phyloP scores from a whole-genome alignment of 35 echinoderm and acorn worm species.

The Strongylocentrotus purpuratus region DNA sequence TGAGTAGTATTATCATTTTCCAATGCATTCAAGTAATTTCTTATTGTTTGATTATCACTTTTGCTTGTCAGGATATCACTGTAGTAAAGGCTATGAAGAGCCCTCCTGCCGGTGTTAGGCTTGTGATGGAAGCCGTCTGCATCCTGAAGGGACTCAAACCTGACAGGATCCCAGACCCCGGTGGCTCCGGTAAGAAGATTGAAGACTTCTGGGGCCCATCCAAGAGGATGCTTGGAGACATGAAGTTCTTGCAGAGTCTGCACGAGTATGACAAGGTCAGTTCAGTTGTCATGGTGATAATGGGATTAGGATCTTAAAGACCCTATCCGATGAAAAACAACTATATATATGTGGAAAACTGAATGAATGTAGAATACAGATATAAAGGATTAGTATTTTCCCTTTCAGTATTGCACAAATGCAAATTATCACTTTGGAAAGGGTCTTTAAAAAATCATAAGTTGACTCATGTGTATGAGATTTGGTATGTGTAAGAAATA shows the following conservation, averaged over 20 bases:
- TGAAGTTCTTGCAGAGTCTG: constrained; percentile 95
- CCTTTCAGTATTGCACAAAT: too few species aligned
- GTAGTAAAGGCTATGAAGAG: constrained; percentile 89
- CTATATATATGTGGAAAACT: not conserved
- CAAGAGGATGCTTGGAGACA: constrained; percentile 89
- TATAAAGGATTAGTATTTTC: not conserved
- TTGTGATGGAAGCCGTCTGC: constrained; percentile 93
- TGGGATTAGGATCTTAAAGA: too few species aligned
- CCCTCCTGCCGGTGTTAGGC: constrained; percentile 77
- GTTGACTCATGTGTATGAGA: too few species aligned
- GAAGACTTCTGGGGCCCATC: constrained; percentile 95
- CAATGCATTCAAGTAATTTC: not conserved
- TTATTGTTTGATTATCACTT: not conserved
- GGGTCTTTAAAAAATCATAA: too few species aligned
- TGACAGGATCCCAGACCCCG: constrained; percentile 87
- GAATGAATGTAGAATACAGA: too few species aligned
- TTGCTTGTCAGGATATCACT: constrained; percentile 64
- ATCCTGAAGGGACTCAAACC: constrained; percentile 90
- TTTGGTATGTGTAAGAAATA: too few species aligned
- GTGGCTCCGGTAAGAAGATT: constrained; percentile 94
- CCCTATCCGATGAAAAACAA: not conserved
- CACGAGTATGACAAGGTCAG: constrained; percentile 93
- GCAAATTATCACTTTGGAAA: too few species aligned
- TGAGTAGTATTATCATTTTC: too few species aligned
- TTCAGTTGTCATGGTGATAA: not conserved